Base-by-base conservation (phyloP, 2,888 invertebrate genomes). In the Drosophila anceps region DNA sequence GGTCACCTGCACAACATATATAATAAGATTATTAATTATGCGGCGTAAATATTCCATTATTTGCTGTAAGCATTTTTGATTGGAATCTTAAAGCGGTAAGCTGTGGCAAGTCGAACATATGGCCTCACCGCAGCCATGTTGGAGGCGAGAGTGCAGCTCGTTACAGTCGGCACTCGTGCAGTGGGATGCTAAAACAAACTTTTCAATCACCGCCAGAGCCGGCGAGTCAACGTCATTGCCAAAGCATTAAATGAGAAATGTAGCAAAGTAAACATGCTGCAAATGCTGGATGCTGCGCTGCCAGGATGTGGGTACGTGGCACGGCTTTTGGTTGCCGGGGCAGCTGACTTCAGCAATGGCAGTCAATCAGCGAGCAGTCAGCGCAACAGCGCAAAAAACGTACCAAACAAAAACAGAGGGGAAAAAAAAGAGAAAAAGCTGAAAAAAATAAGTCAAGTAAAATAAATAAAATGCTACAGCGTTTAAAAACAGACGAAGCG, bases 221-320 rank as follows among this genome's bases (percentile, higher is more conserved):
- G 72, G 75, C 78, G 74, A 74, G 73, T 70, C 68, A 69, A 78
- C 81, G 79, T 78, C 82, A 82, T 82, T 84, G 84, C 84, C 82
- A 78, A 73, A 67, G 83, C 76, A 86, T 83, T 83, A 86, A 84
- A 84, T 86, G 87, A 81, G 73, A 82, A 86, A 81, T 86, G 82
- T 80, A 65, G 82, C 78, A 80, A 76, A 78, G 87, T 71, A 78
- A 84, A 87, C 80, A 82, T 76, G 70, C 81, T 71, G 76, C 82
- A 74, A 78, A 72, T 79, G 76, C 78, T 64, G 60, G 46, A 43
- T 46, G 50, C 15, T 9, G 29, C 35, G 50, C 15, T 9, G 29
- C 35, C 43, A 9, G 48, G 54, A 55, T 69, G 73, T 63, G 60
- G 76, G 58, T 20, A 50, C 13, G 50, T 62, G 74, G 64, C 50